These are phyloP conservation scores for Coracias cyanogaster DNA, from an alignment of 2,797 vertebrate species.

Conservation along the genomic window DNA sequence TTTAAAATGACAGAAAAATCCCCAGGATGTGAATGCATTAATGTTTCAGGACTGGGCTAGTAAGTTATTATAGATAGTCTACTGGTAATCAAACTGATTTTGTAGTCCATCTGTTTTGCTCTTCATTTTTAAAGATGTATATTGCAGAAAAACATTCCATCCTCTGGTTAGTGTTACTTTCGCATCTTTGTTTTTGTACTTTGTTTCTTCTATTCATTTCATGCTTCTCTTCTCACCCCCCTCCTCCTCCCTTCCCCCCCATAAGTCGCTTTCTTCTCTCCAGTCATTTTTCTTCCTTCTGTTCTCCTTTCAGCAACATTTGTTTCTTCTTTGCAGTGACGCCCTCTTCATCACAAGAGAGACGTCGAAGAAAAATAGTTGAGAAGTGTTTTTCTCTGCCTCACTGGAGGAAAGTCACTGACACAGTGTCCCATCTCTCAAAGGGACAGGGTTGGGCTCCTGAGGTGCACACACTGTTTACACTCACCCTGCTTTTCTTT, in stretches of 20 bases:
- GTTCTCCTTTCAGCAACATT: slow-evolving; percentile 15
- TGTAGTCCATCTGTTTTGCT: not conserved
- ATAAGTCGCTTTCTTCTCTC: not conserved
- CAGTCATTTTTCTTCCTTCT: slow-evolving; percentile 8
- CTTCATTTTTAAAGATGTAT: not conserved
- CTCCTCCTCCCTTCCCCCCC: no score
- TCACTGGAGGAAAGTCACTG: not conserved
- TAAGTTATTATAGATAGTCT: not conserved
- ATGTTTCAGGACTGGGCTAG: not conserved
- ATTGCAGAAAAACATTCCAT: not conserved
- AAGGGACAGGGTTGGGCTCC: not conserved
- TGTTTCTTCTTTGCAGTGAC: not conserved
- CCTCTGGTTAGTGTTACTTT: not conserved
- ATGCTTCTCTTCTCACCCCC: not conserved
- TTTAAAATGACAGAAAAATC: not conserved
- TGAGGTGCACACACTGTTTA: not conserved
- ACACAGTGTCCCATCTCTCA: not conserved
- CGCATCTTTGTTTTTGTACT: not conserved
- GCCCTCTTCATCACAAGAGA: not conserved
- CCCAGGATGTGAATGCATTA: not conserved
- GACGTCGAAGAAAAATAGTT: not conserved
- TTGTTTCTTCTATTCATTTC: slow-evolving; percentile 7
- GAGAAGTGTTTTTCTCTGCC: not conserved
- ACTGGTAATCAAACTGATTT: not conserved
- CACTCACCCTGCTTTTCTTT: not conserved